Conservation (phyloP, 1,140 invertebrate species). For the Lethocerus indicus region DNA sequence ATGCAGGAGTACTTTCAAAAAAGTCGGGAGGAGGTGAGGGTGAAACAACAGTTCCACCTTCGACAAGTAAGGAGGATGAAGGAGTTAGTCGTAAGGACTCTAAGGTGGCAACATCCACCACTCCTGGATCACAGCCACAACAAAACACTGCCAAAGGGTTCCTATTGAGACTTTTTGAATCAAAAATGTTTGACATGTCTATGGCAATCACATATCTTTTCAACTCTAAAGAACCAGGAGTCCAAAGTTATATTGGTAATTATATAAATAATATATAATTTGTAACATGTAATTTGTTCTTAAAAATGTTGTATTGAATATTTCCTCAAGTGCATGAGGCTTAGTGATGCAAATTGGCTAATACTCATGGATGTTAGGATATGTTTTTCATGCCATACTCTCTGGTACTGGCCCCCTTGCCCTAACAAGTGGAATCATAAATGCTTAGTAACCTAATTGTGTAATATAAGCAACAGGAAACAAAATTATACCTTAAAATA, state of each 20-base stretch:
- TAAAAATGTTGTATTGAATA: too few relatives aligned
- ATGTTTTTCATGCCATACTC: too few relatives aligned
- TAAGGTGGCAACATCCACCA: neutral
- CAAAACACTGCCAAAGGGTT: conserved; percentile 26
- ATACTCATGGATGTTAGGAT: too few relatives aligned
- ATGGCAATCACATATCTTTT: conserved; percentile 96
- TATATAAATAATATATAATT: neutral
- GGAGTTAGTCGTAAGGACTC: neutral
- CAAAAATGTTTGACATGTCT: conserved; percentile 91
- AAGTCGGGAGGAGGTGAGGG: neutral
- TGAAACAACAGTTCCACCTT: neutral
- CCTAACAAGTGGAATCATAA: too few relatives aligned
- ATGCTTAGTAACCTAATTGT: too few relatives aligned
- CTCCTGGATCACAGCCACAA: neutral
- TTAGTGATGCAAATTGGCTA: too few relatives aligned
- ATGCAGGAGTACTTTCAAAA: too few relatives aligned
- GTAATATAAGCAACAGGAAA: too few relatives aligned
- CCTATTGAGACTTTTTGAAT: conserved; percentile 84
- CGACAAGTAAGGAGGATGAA: neutral
- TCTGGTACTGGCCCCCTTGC: too few relatives aligned
- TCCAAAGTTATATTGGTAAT: conserved; percentile 60
- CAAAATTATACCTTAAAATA: too few relatives aligned
- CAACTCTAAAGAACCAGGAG: conserved; percentile 95
- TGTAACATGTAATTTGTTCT: neutral
- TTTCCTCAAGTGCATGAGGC: too few relatives aligned